Conservation (phyloP, 2,113 vertebrate genomes). For the Gasterosteus aculeatus region DNA sequence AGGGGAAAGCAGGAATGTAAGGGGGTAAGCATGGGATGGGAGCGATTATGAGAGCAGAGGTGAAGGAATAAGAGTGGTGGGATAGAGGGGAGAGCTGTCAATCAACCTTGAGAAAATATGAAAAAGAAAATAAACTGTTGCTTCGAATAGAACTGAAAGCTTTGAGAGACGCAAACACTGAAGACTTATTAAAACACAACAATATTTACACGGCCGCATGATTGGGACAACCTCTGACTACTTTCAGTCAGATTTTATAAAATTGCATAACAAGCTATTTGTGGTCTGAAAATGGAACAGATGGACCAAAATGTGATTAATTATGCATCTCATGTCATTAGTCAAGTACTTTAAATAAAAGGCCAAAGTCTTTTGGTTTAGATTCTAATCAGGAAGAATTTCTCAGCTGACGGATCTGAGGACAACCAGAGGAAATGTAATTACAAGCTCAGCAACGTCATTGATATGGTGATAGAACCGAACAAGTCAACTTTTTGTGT, state of each 20-base stretch:
- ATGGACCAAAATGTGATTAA: constrained; percentile 20
- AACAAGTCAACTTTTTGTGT: constrained; percentile 31
- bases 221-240: constrained; percentile 17
- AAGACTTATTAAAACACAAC: constrained; percentile 49
- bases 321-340: background rate
- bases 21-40: constrained; percentile 62
- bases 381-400: constrained; percentile 11
- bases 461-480: constrained; percentile 7
- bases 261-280: constrained; percentile 33
- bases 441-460: background rate
- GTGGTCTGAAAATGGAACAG: constrained; percentile 8
- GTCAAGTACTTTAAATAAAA: constrained; percentile 5
- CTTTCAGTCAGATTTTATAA: constrained; percentile 3
- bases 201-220: constrained; percentile 30
- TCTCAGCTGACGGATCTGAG: constrained; percentile 23
- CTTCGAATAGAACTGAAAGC: constrained; percentile 55
- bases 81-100: constrained; percentile 63
- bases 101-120: constrained; percentile 72
- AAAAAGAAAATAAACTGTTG: constrained; percentile 76
- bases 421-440: background rate
- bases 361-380: background rate
- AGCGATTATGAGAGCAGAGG: constrained; percentile 62
- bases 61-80: constrained; percentile 62
- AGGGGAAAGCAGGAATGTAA: constrained; percentile 54
- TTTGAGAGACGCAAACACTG: constrained; percentile 32